Conservation (phyloP, 2,113 vertebrate species). For the Thamnaconus septentrionalis region DNA sequence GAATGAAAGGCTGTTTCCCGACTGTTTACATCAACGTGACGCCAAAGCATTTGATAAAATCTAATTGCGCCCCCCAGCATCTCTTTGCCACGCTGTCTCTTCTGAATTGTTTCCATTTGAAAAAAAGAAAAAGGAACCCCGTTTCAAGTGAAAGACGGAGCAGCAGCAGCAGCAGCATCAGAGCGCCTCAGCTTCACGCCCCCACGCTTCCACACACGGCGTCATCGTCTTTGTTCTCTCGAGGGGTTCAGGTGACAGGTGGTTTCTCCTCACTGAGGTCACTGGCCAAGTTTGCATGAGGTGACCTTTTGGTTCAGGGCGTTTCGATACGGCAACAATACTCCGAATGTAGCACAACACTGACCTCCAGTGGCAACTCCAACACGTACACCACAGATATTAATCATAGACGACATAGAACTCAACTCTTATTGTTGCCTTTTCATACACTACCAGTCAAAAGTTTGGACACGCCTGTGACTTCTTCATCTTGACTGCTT, state of each 20-base stretch:
- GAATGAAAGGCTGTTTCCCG: no score
- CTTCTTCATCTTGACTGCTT: no score
- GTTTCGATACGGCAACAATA: neutral
- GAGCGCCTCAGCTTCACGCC: neutral
- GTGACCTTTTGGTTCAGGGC: slow-evolving; percentile 59
- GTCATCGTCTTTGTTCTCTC: slow-evolving; percentile 3
- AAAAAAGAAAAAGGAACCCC: neutral
- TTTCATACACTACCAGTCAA: no score
- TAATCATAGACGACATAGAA: neutral
- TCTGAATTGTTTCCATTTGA: slow-evolving; percentile 2
- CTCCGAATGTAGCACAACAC: slow-evolving; percentile 46
- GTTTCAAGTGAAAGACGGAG: slow-evolving; percentile 10
- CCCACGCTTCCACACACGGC: neutral
- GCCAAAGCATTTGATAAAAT: slow-evolving; percentile 22
- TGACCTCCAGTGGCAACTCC: slow-evolving; percentile 57
- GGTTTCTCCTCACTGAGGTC: slow-evolving; percentile 35
- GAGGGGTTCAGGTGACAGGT: slow-evolving; percentile 4
- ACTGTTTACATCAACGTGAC: slow-evolving; percentile 6
- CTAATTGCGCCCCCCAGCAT: slow-evolving; percentile 17
- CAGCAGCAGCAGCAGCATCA: neutral
- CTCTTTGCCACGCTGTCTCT: neutral
- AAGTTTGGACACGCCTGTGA: no score
- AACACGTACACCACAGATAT: neutral
- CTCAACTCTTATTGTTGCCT: no score
- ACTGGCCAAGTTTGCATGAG: neutral